Evolutionary conservation across 2,113 vertebrate species (phyloP).

Genomic region (Oenanthe melanoleuca): DNA sequence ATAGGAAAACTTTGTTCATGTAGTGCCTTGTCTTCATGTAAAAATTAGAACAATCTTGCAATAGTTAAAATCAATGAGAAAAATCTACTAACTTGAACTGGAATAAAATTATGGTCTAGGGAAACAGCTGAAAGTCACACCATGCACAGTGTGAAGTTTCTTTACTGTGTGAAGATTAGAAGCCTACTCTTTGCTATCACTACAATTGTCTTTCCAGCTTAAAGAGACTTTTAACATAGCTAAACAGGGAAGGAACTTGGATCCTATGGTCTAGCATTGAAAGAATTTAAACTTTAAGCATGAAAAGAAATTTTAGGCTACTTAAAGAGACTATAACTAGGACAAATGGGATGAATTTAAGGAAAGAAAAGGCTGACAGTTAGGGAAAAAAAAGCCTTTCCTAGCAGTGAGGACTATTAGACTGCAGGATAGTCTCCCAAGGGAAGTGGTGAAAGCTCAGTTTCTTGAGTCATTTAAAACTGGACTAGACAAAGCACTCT

Average conservation of each 20-base stretch:
- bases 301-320: background rate
- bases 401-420: constrained; percentile 47
- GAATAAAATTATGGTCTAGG: background rate
- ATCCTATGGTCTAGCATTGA: background rate
- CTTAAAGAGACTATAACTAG: background rate
- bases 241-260: constrained; percentile 17
- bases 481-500: constrained; percentile 61
- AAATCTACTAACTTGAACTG: background rate
- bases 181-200: background rate
- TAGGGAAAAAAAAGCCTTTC: constrained; percentile 12
- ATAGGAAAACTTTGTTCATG: background rate
- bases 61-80: background rate
- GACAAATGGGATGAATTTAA: constrained; percentile 43
- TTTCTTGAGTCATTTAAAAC: constrained; percentile 49
- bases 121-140: background rate
- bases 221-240: background rate
- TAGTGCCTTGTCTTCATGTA: background rate
- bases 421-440: constrained; percentile 47
- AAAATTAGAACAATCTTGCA: background rate
- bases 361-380: constrained; percentile 32
- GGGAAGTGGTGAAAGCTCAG: constrained; percentile 52
- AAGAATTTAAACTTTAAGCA: constrained; percentile 2
- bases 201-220: background rate
- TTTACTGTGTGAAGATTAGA: background rate
- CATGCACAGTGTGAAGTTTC: background rate